Conservation (phyloP, 1,140 invertebrate species). For the Chionoecetes opilio region DNA sequence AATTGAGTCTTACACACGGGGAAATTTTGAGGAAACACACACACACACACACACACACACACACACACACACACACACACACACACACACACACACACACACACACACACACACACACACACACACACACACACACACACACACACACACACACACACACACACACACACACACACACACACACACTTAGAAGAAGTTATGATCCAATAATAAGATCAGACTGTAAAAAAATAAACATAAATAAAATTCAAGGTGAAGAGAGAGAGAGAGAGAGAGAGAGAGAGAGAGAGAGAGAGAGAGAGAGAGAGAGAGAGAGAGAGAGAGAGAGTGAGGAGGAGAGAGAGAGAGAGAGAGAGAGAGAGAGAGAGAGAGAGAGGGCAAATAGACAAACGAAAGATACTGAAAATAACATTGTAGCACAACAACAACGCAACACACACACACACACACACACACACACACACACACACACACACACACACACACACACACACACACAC, state of each 20-base stretch:
- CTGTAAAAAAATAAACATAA: not conserved
- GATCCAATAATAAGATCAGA: constrained; percentile 6
- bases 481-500: too few relatives aligned
- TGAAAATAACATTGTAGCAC: too few relatives aligned
- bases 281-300: too few relatives aligned
- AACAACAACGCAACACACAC: too few relatives aligned
- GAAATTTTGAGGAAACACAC: not conserved
- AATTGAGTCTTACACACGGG: not conserved
- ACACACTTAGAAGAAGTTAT: not conserved
- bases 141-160: constrained; percentile 25
- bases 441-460: too few relatives aligned
- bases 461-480: too few relatives aligned
- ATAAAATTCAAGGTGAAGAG: constrained; percentile 17
- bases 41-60: constrained; percentile 19
- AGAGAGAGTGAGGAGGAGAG: too few relatives aligned
- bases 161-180: not conserved
- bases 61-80: constrained; percentile 24
- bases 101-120: constrained; percentile 18
- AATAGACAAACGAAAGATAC: too few relatives aligned
- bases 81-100: constrained; percentile 25
- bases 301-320: too few relatives aligned
- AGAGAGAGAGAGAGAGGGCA: too few relatives aligned
- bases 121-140: constrained; percentile 27
- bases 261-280: too few relatives aligned
- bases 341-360: too few relatives aligned